Evolutionary conservation across 1,140 invertebrate genomes (phyloP).

Genomic region (Papilio machaon): DNA sequence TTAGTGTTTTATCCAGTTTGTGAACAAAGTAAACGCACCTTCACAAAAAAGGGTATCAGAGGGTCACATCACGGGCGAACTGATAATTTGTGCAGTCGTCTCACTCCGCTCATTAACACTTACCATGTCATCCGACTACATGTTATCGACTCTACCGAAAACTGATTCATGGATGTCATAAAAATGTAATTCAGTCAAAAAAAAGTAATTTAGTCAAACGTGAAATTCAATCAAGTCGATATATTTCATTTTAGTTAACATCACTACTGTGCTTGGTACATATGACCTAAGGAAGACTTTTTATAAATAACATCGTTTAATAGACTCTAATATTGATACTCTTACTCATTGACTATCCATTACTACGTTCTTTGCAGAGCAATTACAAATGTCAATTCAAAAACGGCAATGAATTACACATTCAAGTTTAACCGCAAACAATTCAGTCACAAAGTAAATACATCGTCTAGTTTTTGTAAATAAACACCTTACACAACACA

Average conservation of each 20-base stretch:
- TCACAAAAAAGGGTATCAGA: slow-evolving; percentile 59
- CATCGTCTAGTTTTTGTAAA: background rate
- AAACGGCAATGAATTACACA: slow-evolving; percentile 6
- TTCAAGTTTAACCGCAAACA: background rate
- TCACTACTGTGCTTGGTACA: too few relatives aligned
- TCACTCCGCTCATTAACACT: slow-evolving; percentile 61
- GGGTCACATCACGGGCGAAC: slow-evolving; percentile 59
- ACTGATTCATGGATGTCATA: slow-evolving; percentile 30
- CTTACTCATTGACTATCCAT: background rate
- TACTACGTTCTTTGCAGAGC: background rate
- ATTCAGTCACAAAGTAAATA: slow-evolving; percentile 1
- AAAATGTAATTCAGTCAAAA: background rate
- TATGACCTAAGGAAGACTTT: too few relatives aligned
- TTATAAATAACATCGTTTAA: too few relatives aligned
- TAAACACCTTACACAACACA: background rate
- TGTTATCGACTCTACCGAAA: slow-evolving; percentile 9
- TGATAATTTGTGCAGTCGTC: slow-evolving; percentile 66
- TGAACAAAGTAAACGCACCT: slow-evolving; percentile 51
- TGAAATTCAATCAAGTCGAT: too few relatives aligned
- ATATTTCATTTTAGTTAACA: too few relatives aligned
- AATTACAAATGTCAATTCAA: background rate
- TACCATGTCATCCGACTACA: slow-evolving; percentile 33
- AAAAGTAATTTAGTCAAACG: too few relatives aligned
- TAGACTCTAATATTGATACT: background rate
- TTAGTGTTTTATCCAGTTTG: background rate